Base-by-base conservation (phyloP, 2,113 vertebrate genomes). In the Phaethornis superciliosus region DNA sequence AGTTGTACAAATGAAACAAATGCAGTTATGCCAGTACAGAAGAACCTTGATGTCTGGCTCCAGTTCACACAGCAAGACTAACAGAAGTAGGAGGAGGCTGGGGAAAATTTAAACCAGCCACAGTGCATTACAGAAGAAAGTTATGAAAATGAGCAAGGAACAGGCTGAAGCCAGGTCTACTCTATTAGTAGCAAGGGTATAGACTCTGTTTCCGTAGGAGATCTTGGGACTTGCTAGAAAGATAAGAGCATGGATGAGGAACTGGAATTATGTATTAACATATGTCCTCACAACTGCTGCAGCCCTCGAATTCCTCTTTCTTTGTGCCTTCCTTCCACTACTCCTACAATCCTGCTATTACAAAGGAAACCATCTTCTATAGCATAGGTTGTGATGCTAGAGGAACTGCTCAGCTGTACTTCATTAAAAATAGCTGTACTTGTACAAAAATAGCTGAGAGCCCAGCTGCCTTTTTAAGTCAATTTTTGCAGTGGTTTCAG, bases 71-170 rank as follows among this genome's bases (percentile, higher is more conserved):
- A 91, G 42, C 22, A 70, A 69, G 26, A 63, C 64, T 91, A 47
- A 21, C 1, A 5, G 30, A 55, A 77, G 63, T 10, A 93, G 58
- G 40, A 85, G 62, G 52, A 74, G 79, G 59, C 63, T 62, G 28
- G 37, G 64, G 26, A 63, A 59, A 75, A 69, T 90, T 90, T 85
- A 76, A 94, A 69, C 27, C 55, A 91, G 70, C 63, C 88, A 91
- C 55, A 88, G 70, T 6, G 0, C 40, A 72, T 88, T 91, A 76
- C 65, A 72, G 74, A 62, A 71, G 32, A 82, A 87, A 80, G 51
- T 69, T 90, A 95, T 37, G 79, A 64, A 94, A 96, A 93, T 91
- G 1, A 91, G 24, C 63, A 77, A 67, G 67, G 35, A 96, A 88
- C 76, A 82, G 70, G 79, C 71, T 95, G 67, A 93, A 54, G 19